Percentiles rank a stretch among this genome's conserved stretches.
phyloP scores from a whole-genome alignment of 2,113 vertebrate species.

The Neopipo cinnamomea region DNA sequence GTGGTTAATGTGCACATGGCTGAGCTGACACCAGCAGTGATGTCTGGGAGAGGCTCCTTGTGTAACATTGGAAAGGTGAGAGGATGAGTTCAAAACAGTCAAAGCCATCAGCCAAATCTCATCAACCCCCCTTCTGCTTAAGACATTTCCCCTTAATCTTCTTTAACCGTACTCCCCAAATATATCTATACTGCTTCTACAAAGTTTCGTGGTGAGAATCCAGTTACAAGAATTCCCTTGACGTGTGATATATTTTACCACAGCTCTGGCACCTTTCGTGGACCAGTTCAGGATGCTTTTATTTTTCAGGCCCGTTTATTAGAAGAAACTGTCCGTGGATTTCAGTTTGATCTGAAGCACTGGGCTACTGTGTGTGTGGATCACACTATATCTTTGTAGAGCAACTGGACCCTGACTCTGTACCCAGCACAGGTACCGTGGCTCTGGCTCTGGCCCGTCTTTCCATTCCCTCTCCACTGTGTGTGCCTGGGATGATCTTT shows the following conservation, averaged over 20 bases:
- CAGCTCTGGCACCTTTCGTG: neutral
- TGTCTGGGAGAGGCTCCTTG: neutral
- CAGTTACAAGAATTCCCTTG: neutral
- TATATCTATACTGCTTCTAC: neutral
- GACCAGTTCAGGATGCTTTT: neutral
- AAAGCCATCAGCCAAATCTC: neutral
- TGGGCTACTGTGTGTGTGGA: neutral
- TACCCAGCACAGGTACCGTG: neutral
- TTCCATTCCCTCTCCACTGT: neutral
- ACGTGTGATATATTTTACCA: neutral
- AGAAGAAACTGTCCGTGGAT: neutral
- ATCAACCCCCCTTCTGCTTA: neutral
- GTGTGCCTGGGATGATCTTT: neutral
- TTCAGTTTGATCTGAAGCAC: neutral
- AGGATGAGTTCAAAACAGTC: neutral
- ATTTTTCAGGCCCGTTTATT: neutral
- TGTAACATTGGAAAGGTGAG: neutral
- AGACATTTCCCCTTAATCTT: neutral
- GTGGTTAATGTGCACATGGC: fast-evolving
- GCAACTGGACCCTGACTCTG: neutral
- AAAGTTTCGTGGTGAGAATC: neutral
- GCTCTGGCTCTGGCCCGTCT: neutral
- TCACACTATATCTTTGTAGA: neutral
- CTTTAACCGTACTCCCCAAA: neutral
- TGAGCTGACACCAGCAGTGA: neutral